Base-by-base conservation (phyloP, 2,113 vertebrate species). In the Scalopus aquaticus region DNA sequence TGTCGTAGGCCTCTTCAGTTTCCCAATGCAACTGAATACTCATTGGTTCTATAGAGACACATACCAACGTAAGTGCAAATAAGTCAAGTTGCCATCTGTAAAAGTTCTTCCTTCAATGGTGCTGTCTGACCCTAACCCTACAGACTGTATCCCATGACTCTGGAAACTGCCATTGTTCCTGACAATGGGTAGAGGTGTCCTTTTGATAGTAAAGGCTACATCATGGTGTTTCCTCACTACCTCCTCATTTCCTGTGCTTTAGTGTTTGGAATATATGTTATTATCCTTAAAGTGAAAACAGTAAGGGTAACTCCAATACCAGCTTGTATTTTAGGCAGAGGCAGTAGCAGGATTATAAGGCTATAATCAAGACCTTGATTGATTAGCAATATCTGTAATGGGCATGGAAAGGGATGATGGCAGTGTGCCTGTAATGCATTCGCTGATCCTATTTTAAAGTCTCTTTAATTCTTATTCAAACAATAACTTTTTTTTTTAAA, bases 361-460 rank as follows among this genome's bases (percentile, higher is more conserved):
- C 60, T 91, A 39, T 42, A 42, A 4, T 88, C 37, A 92, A 94
- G 12, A 15, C 44, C 22, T 72, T 83, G 42, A 67, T 85, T 89
- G 83, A 90, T 94, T 80, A 94, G 42, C 69, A 56, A 44, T 93
- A 37, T 89, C 77, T 85, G 30, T 51, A 85, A 62, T 51, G 60
- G 49, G 39, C 35, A 16, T 16, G 20, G 62, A 42, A 96, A 79
- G 37, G 28, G 28, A 62, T 76, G 24, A 64, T 88, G 78, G 64
- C 77, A 51, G 19, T 56, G 26, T 95, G 46, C 54, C 67, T 80
- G 2, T 64, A 81, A 49, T 60, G 44, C 32, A 60, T 87, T 83
- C 93, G 70, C 49, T 49, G 11, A 73, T 90, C 69, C 74, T 80
- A 9, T 88, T 96, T 94, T 93, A 89, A 70, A 94, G 70, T 86